These are phyloP conservation scores for Drosophila kanekoi DNA, from an alignment of 2,888 invertebrate genomes.

Conservation along the genomic window DNA sequence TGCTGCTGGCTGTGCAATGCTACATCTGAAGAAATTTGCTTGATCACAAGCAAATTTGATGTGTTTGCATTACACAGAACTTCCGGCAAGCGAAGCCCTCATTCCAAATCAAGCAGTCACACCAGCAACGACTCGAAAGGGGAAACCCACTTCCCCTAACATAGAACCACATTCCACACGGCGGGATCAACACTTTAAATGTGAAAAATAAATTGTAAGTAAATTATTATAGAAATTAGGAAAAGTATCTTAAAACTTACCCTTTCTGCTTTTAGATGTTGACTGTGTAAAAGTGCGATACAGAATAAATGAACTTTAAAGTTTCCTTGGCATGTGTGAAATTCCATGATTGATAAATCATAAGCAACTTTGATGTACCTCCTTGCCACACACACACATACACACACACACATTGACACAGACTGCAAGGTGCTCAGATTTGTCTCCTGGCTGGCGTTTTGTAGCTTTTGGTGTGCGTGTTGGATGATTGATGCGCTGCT, in stretches of 20 bases:
- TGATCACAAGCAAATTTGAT: not conserved
- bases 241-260: not conserved
- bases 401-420: not conserved
- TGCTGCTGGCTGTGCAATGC: not conserved
- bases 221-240: not conserved
- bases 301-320: not conserved
- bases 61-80: not conserved
- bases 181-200: too few relatives aligned
- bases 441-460: conserved; percentile 26
- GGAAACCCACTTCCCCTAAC: too few relatives aligned
- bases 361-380: conserved; percentile 3
- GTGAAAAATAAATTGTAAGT: not conserved
- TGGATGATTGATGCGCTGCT: conserved; percentile 78
- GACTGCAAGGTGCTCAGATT: conserved; percentile 29
- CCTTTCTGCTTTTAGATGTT: not conserved
- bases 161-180: not conserved
- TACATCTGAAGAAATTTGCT: not conserved
- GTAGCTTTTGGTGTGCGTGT: conserved; percentile 62
- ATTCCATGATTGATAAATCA: conserved; percentile 8
- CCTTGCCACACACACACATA: not conserved
- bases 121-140: too few relatives aligned
- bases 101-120: too few relatives aligned
- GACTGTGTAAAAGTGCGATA: not conserved
- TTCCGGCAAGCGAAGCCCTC: not conserved
- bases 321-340: not conserved